A percentile compares a stretch with the other conserved stretches of the same genome.
Evolutionary conservation across 2,113 vertebrate genomes (phyloP).

Genomic region (Antennarius striatus): DNA sequence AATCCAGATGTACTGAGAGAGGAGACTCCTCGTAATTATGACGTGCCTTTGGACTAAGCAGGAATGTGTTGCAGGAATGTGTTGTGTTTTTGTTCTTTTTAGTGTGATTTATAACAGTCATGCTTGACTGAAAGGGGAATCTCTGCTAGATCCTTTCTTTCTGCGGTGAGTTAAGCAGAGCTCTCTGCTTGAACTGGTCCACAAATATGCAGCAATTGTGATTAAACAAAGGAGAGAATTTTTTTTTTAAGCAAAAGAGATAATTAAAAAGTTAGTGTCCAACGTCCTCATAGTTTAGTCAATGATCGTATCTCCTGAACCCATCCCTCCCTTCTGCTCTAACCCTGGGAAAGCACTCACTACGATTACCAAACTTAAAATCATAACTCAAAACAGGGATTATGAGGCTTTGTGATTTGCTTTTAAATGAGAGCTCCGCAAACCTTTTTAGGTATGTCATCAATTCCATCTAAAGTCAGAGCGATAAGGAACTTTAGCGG

Average conservation of each 20-base stretch:
- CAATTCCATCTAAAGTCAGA: conserved; percentile 39
- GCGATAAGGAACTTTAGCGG: conserved; percentile 50
- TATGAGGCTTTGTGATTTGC: conserved; percentile 36
- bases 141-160: conserved; percentile 7
- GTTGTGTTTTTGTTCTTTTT: conserved; percentile 37
- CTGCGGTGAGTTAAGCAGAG: conserved; percentile 10
- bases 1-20: conserved; percentile 24
- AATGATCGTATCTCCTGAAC: conserved; percentile 50
- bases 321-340: not conserved
- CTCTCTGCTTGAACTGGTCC: not conserved
- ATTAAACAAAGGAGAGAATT: conserved; percentile 3
- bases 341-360: conserved; percentile 55
- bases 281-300: conserved; percentile 32
- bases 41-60: conserved; percentile 31
- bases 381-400: conserved; percentile 48
- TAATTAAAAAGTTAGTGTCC: conserved; percentile 47
- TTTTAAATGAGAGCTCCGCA: conserved; percentile 43
- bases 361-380: conserved; percentile 36
- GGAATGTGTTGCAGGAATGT: conserved; percentile 15
- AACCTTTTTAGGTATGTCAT: conserved; percentile 48
- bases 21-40: conserved; percentile 30
- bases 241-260: conserved; percentile 18
- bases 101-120: conserved; percentile 21
- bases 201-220: conserved; percentile 23
- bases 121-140: conserved; percentile 23